phyloP scores from a whole-genome alignment of 2,888 invertebrate species.

The Salticus scenicus region DNA sequence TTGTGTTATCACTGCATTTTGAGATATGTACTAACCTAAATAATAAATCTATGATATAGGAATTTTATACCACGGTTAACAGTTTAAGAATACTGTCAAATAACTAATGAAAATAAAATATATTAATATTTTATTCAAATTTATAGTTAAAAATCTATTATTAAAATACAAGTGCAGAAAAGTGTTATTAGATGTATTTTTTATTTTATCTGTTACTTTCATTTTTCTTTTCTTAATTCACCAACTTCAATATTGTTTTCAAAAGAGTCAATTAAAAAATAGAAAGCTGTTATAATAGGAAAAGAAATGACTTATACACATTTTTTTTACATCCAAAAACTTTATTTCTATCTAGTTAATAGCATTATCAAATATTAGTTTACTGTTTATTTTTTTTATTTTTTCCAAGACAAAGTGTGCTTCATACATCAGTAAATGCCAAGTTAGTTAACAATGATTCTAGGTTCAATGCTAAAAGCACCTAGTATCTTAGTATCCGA shows the following conservation, averaged over 20 bases:
- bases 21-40: neutral
- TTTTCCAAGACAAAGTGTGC: conserved; percentile 55
- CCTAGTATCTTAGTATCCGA: conserved; percentile 45
- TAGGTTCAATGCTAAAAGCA: conserved; percentile 44
- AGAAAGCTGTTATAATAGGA: neutral
- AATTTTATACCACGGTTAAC: conserved; percentile 7
- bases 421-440: conserved; percentile 65
- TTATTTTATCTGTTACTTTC: too few species aligned
- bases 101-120: neutral
- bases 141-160: neutral
- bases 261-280: neutral
- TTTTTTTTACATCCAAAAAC: conserved; percentile 65
- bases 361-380: conserved; percentile 68
- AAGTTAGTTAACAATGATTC: conserved; percentile 63
- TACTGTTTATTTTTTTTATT: too few species aligned
- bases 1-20: neutral
- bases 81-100: neutral
- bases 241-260: too few species aligned
- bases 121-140: neutral
- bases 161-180: neutral
- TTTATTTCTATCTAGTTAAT: conserved; percentile 69
- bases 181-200: too few species aligned
- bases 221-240: too few species aligned
- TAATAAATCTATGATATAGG: neutral
- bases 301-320: conserved; percentile 27